Percentiles rank a stretch among this genome's conserved stretches.
Evolutionary conservation across 2,888 invertebrate genomes (phyloP).

Genomic region (Anaspis maculata): DNA sequence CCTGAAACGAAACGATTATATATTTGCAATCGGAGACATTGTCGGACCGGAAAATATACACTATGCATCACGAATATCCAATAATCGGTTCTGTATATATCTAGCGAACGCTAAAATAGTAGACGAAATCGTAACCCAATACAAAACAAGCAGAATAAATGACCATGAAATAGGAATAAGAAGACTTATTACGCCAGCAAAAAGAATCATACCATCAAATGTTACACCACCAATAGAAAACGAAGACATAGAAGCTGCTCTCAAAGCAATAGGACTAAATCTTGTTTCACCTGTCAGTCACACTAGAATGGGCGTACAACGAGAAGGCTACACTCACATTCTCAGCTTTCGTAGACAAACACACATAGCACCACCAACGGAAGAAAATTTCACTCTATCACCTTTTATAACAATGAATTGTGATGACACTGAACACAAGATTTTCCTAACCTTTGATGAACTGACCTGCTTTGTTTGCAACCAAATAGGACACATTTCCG

Average conservation of each 20-base stretch:
- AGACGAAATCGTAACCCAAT: constrained; percentile 12
- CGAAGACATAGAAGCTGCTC: constrained; percentile 8
- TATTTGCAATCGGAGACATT: constrained; percentile 7
- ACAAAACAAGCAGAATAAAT: constrained; percentile 12
- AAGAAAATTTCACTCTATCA: constrained; percentile 4
- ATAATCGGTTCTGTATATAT: constrained; percentile 20
- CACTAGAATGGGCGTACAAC: constrained; percentile 17
- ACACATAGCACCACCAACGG: constrained; percentile 10
- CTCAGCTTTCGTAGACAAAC: constrained; percentile 21
- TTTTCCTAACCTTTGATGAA: constrained; percentile 18
- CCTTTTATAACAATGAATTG: constrained; percentile 9
- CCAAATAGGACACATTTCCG: too few species aligned
- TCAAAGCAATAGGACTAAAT: constrained; percentile 14
- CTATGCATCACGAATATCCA: constrained; percentile 17
- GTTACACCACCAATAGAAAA: constrained; percentile 21
- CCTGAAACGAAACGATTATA: constrained; percentile 10
- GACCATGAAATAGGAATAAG: constrained; percentile 9
- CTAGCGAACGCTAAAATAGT: constrained; percentile 13
- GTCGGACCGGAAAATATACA: constrained; percentile 10
- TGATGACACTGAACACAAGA: constrained; percentile 12
- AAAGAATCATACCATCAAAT: constrained; percentile 23
- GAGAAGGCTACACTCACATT: constrained; percentile 17
- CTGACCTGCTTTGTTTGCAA: too few species aligned
- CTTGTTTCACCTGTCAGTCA: constrained; percentile 16
- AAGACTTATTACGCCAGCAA: constrained; percentile 17